Conservation (phyloP, 2,888 invertebrate genomes). For the Mechanitis mazaeus region DNA sequence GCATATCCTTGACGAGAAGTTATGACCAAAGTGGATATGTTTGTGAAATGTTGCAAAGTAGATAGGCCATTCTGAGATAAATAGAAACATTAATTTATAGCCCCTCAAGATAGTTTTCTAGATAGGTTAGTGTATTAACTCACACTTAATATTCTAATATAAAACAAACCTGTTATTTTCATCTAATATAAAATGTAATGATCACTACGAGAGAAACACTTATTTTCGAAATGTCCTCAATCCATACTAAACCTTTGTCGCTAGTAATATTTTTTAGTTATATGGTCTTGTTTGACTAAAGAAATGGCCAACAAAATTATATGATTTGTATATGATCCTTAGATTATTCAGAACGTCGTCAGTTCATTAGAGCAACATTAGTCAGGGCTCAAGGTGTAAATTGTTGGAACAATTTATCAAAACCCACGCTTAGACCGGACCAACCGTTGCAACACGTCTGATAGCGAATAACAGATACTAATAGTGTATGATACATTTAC, state of each 20-base stretch:
- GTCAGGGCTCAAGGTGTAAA: slow-evolving; percentile 55
- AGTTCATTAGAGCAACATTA: slow-evolving; percentile 66
- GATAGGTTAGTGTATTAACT: slow-evolving; percentile 1
- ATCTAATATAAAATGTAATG: background rate
- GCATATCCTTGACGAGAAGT: slow-evolving; percentile 22
- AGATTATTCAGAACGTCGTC: slow-evolving; percentile 43
- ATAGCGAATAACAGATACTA: slow-evolving; percentile 14
- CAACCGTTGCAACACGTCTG: slow-evolving; percentile 26
- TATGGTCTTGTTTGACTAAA: slow-evolving; percentile 21
- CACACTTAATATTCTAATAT: background rate
- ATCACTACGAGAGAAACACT: slow-evolving; percentile 10
- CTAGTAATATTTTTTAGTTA: slow-evolving; percentile 26
- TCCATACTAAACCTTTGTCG: slow-evolving; percentile 21
- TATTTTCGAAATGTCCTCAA: slow-evolving; percentile 27
- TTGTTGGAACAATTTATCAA: slow-evolving; percentile 55
- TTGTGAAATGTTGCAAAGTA: background rate
- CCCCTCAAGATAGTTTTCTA: slow-evolving; percentile 1
- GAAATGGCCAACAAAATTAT: background rate
- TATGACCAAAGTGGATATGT: slow-evolving; percentile 5
- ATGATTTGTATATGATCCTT: slow-evolving; percentile 8
- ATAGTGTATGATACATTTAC: slow-evolving; percentile 10
- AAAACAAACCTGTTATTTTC: background rate
- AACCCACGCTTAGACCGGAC: slow-evolving; percentile 48
- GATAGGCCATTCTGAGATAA: slow-evolving; percentile 6
- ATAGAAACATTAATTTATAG: slow-evolving; percentile 3